Evolutionary conservation across 2,888 invertebrate species (phyloP), one percentile per base, ranked within the genome.

Genomic region (Elegia similella): DNA sequence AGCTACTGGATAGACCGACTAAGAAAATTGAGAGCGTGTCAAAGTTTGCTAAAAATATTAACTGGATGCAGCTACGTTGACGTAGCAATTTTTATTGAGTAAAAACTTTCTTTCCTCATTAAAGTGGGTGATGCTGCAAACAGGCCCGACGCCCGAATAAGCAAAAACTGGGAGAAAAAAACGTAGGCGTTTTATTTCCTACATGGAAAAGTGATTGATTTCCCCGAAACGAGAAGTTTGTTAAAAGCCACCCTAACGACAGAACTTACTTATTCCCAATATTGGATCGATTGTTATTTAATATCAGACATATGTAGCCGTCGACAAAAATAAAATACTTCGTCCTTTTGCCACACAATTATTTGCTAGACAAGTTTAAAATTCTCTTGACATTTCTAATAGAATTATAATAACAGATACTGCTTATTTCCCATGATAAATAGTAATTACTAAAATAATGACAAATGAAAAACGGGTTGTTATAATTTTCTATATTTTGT

Each of bases 101-200:
- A 52, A 38, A 50, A 12, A 52, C 10, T 16, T 52, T 16, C 34
- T 12, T 17, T 52, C 16, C 42, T 34, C 34, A 52, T 52, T 52
- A 52, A 12, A 42, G 23, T 17, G 13, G 17, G 52, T 52, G 52
- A 52, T 38, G 15, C 7, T 34, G 52, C 52, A 17, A 52, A 52
- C 12, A 17, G 16, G 7, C n/a, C 6, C 12, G 17, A 17, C 15
- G 34, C 12, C 12, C 23, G 15, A 32, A 50, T 7, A 50, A 2
- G 32, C 32, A 50, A 50, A 34, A 30, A 32, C 1, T 38, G 32
- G 10, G 7, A 34, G 50, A 13, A 50, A 50, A 50, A 16, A n/a
- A n/a, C n/a, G 12, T 7, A n/a, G n/a, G 29, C 30, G 12, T 29
- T 29, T 47, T 29, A 30, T 16, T 47, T n/a, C 23, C n/a, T 6